Evolutionary conservation across 2,797 vertebrate genomes (phyloP), one percentile per base, ranked within the genome.

Genomic region (Mus caroli): DNA sequence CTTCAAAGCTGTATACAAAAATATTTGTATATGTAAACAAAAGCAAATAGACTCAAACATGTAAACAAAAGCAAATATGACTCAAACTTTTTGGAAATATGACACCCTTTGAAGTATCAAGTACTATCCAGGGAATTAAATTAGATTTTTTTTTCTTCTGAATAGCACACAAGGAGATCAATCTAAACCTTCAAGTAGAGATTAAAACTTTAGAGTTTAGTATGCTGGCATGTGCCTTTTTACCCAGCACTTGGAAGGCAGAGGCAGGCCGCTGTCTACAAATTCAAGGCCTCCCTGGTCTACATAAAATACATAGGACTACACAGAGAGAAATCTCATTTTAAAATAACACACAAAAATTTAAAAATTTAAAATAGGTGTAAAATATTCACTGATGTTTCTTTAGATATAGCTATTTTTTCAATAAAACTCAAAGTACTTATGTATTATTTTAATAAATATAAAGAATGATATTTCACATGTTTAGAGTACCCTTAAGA

Each of bases 21-120:
- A 71, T 89, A 84, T n/a, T 84, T n/a, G 46, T 7, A 7, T 7
- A 83, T 92, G 24, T 86, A 54, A 86, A 10, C 19, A 95, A 83
- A 92, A 96, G 43, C 77, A 91, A 93, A 69, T 82, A 56, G 19
- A 50, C 17, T 94, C 54, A 7, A 46, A 7, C 46, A 83, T 92
- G 24, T 86, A 54, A 86, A 10, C 19, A 95, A 83, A 92, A 96
- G 43, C 77, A 91, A 93, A 69, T 82, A 56, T 69, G 19, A 50
- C 17, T 94, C 54, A 86, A 28, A 4, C 14, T 83, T 78, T 56
- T 40, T 75, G 13, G 52, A 87, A n/a, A 87, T 56, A 56, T 75
- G 34, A 26, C n/a, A 76, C 43, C 43, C 43, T 43, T 43, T 43
- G 43, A 43, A 43, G 43, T 43, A 43, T 43, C 43, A 43, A 43